Evolutionary conservation across 2,797 vertebrate genomes (phyloP), one percentile per base, ranked within the genome.

Genomic region (Pyrrhura leucotis): DNA sequence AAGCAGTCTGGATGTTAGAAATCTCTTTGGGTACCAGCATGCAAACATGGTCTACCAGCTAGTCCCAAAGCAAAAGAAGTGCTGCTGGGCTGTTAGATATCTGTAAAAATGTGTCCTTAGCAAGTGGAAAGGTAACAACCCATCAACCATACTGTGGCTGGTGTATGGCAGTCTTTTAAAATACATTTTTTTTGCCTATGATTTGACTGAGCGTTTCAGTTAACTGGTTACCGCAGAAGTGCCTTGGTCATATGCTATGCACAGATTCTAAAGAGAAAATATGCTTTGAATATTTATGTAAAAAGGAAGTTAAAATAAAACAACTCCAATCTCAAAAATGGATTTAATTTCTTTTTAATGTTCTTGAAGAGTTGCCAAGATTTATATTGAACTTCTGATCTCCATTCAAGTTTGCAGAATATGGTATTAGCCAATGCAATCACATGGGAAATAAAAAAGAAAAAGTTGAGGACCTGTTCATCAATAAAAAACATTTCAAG

Each of bases 321-420:
- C 76, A 84, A 14, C 33, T 88, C 68, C 51, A 65, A 23, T 88
- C 74, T 85, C 51, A 59, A 85, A 95, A 96, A 94, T 40, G 25
- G 76, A 96, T 94, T 94, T 95, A 91, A 96, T 95, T 96, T 93
- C 63, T 92, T 91, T 97, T 96, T 96, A 97, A 96, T 95, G 88
- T 83, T 77, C 65, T 88, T 97, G 96, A 94, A 96, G 72, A 9
- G 4, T 93, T 94, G 84, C 94, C 96, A 97, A 88, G 67, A 47
- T 97, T 97, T 97, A 96, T 97, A 97, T 76, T 86, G 88, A 92
- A 95, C 54, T 96, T 86, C 73, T 89, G 62, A 95, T 92, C 97
- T 94, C 8, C 4, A 90, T 94, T 95, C 88, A 72, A 21, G 50
- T 89, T 88, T 90, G 66, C 95, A 91, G 45, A 84, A 76, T 81